Evolutionary conservation across 2,888 invertebrate species (phyloP), one percentile per base, ranked within the genome.

Genomic region (Mythimna pallens): DNA sequence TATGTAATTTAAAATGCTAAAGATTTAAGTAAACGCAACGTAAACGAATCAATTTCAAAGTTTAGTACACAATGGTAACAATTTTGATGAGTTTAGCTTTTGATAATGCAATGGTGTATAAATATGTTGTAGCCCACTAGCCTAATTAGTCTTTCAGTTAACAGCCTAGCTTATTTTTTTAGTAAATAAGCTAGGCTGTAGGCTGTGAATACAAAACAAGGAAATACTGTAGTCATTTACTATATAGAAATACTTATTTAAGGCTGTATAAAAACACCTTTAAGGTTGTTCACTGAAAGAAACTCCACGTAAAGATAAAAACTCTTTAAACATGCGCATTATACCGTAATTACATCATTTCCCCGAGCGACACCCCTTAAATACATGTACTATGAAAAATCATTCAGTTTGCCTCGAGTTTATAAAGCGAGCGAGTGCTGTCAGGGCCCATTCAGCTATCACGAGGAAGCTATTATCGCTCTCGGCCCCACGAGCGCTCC

Each of bases 401-500:
- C 87, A 86, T 86, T 87, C 84, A 84, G 85, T 90, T 89, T 87
- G 80, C 80, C 40, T 80, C 75, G 78, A 87, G 86, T 89, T 87
- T 86, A 85, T 89, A 89, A 88, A 90, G 76, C 86, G 47, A 59
- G 70, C 74, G 85, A 82, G 78, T 84, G 82, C 85, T 86, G 88
- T 88, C 89, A 87, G 80, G 36, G 80, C 85, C 91, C 89, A 90
- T 92, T 92, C 91, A 90, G 89, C 84, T 91, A 90, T 91, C 91
- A 85, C 85, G 82, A 90, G 92, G 92, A 92, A 92, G 92, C 92
- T 87, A 92, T 92, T 92, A 92, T 88, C 89, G 88, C 88, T 83
- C 78, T 70, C 65, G 70, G 70, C 69, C 78, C 73, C 77, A 84
- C 86, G 67, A 89, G 84, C 79, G 80, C 78, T 78, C 83, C 73